phyloP scores from a whole-genome alignment of 1,140 invertebrate species.

The Arion vulgaris region DNA sequence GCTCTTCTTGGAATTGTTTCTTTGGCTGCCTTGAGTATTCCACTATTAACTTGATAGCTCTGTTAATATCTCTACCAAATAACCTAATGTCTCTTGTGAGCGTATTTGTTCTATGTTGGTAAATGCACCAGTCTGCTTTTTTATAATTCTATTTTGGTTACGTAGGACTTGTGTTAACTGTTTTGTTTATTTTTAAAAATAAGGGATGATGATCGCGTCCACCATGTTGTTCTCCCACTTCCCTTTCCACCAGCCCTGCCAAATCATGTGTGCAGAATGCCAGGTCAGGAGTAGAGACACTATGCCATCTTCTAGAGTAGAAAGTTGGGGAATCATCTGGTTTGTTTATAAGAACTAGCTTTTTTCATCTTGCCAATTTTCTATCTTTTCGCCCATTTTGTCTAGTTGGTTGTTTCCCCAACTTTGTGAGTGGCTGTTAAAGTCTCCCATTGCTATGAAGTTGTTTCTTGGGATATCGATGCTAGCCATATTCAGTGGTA shows the following conservation, averaged over 20 bases:
- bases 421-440: constrained; percentile 51
- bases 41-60: not conserved
- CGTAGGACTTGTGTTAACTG: not conserved
- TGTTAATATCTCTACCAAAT: not conserved
- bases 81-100: not conserved
- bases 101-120: too few relatives aligned
- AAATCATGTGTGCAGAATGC: not conserved
- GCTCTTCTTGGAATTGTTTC: not conserved
- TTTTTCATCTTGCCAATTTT: constrained; percentile 31
- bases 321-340: too few relatives aligned
- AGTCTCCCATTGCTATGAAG: constrained; percentile 33
- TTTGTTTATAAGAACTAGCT: too few relatives aligned
- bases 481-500: too few relatives aligned
- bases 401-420: constrained; percentile 48
- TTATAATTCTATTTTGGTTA: not conserved
- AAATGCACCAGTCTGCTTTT: not conserved
- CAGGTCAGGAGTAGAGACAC: not conserved
- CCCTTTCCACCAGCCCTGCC: not conserved
- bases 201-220: not conserved
- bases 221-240: not conserved
- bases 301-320: not conserved
- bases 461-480: too few relatives aligned
- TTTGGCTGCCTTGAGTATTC: not conserved
- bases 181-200: not conserved
- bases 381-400: constrained; percentile 41